Conservation (phyloP, 2,797 vertebrate species). For the Oceanodroma leucorhoa region DNA sequence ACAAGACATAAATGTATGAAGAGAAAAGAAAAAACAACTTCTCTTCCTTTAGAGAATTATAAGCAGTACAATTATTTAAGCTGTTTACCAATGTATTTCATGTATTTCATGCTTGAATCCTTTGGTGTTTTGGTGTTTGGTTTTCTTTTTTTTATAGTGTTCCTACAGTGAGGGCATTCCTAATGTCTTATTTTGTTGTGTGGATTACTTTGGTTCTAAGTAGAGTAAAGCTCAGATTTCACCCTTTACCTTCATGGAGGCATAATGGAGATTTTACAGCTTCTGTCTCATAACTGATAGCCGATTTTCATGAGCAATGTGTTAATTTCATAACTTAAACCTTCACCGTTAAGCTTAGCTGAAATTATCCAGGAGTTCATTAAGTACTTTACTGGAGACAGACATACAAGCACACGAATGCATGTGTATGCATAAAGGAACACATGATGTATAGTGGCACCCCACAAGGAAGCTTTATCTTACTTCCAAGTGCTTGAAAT, state of each 20-base stretch:
- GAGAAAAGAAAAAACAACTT: neutral
- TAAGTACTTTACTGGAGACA: neutral
- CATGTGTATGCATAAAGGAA: neutral
- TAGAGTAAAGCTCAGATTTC: neutral
- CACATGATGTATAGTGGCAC: neutral
- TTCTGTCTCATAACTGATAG: neutral
- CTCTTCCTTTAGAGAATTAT: neutral
- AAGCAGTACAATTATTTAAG: neutral
- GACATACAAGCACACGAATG: neutral
- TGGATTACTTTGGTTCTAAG: neutral
- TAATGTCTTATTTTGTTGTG: neutral
- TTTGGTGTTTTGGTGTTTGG: neutral
- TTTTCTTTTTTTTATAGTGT: neutral
- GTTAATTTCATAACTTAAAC: neutral
- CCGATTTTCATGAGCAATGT: neutral
- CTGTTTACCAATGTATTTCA: neutral
- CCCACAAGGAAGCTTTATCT: rapidly evolving
- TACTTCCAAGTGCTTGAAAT: neutral
- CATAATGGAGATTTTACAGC: neutral
- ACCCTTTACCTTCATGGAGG: neutral
- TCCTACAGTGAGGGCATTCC: neutral
- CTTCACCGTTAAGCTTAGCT: neutral
- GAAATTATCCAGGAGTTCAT: neutral
- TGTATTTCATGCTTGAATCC: neutral
- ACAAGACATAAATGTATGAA: neutral